Evolutionary conservation across 2,113 vertebrate genomes (phyloP).

Genomic region (Saguinus imperator): DNA sequence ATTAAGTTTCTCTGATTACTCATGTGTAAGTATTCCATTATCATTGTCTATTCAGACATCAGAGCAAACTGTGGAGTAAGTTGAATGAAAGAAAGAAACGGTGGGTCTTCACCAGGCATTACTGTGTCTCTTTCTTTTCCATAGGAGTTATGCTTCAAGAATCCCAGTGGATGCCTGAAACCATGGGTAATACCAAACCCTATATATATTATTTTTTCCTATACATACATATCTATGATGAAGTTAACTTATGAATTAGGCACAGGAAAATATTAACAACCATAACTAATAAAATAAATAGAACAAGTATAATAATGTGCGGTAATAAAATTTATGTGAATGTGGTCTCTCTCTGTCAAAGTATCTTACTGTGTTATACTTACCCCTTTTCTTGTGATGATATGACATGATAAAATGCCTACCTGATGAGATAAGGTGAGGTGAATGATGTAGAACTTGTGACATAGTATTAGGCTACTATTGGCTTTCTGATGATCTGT

Average conservation of each 20-base stretch:
- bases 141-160: background rate
- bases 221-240: background rate
- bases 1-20: background rate
- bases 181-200: background rate
- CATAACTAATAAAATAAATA: background rate
- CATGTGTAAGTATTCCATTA: background rate
- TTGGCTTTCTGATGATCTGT: background rate
- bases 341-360: background rate
- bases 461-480: background rate
- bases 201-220: background rate
- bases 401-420: background rate
- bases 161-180: background rate
- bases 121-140: too few species aligned
- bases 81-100: background rate
- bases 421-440: background rate
- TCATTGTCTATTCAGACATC: background rate
- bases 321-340: background rate
- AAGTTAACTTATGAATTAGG: background rate
- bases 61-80: background rate
- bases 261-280: background rate
- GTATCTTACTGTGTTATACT: background rate
- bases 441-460: background rate
- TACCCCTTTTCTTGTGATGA: background rate
- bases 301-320: background rate
- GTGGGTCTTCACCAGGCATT: background rate